These are phyloP conservation scores for Lathamus discolor DNA, from an alignment of 2,113 vertebrate genomes.

Conservation along the genomic window DNA sequence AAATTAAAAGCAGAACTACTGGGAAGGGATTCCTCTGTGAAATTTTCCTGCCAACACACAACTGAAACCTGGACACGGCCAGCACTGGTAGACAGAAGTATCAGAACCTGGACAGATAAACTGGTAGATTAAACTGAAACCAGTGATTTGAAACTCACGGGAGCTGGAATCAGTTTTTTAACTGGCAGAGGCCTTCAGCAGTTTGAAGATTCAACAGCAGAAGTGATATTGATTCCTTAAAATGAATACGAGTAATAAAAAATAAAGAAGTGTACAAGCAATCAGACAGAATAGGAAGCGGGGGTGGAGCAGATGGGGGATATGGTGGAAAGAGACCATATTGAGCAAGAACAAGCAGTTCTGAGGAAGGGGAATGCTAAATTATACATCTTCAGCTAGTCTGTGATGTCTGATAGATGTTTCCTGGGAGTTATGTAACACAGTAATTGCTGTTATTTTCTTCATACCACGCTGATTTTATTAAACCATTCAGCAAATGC, in stretches of 20 bases:
- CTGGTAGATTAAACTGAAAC: background rate
- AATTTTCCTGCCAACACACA: background rate
- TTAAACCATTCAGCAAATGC: slow-evolving; percentile 37
- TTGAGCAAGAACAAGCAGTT: slow-evolving; percentile 63
- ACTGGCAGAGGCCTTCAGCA: background rate
- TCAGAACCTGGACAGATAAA: background rate
- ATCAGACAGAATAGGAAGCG: slow-evolving; percentile 45
- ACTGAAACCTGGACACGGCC: accelerated
- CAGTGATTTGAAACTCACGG: background rate
- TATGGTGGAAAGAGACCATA: slow-evolving; percentile 39
- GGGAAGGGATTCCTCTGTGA: background rate
- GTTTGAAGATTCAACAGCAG: background rate
- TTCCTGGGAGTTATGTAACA: slow-evolving; percentile 46
- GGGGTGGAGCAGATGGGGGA: slow-evolving; percentile 62
- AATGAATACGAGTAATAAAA: slow-evolving; percentile 30
- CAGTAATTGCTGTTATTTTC: slow-evolving; percentile 42
- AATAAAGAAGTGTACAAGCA: background rate
- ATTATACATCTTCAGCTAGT: slow-evolving; percentile 33
- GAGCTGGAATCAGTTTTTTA: background rate
- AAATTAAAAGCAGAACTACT: background rate
- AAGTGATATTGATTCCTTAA: background rate
- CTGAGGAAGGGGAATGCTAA: slow-evolving; percentile 49
- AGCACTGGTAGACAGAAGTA: background rate
- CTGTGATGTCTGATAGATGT: slow-evolving; percentile 53
- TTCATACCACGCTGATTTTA: background rate